A percentile compares a stretch with the other conserved stretches of the same genome.
Evolutionary conservation across 2,113 vertebrate genomes (phyloP).

Genomic region (Hippocampus comes): DNA sequence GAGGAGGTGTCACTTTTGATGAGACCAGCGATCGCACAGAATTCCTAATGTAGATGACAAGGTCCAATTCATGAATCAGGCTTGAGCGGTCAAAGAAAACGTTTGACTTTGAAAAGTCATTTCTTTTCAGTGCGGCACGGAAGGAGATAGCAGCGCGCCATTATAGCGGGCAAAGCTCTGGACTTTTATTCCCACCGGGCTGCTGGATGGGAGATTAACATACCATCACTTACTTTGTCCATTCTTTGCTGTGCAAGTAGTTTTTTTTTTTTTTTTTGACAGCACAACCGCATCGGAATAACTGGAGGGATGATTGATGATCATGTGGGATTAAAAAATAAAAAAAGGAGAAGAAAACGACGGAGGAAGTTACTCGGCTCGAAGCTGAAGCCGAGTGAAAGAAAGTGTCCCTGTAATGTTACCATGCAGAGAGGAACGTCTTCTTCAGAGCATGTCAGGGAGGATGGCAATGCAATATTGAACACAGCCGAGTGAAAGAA

Average conservation of each 20-base stretch:
- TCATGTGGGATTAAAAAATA: constrained; percentile 12
- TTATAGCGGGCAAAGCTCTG: constrained; percentile 45
- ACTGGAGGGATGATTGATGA: constrained; percentile 18
- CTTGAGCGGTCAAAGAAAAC: constrained; percentile 59
- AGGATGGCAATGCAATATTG: constrained; percentile 22
- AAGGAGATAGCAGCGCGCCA: constrained; percentile 62
- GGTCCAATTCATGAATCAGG: constrained; percentile 46
- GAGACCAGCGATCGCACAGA: constrained; percentile 24
- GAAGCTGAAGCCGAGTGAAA: not conserved
- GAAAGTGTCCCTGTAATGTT: not conserved
- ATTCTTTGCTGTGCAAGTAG: constrained; percentile 16
- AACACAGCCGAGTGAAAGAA: constrained; percentile 14
- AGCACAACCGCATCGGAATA: constrained; percentile 19
- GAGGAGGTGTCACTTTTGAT: constrained; percentile 32
- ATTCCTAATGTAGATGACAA: constrained; percentile 20
- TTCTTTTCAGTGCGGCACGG: constrained; percentile 46
- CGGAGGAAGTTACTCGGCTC: no score
- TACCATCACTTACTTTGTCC: constrained; percentile 14
- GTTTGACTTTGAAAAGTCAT: constrained; percentile 56
- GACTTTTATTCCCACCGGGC: constrained; percentile 51
- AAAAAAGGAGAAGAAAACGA: not conserved
- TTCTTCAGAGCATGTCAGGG: constrained; percentile 1
- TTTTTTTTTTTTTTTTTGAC: constrained; percentile 11
- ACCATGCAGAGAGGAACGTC: not conserved
- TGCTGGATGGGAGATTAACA: constrained; percentile 32